A percentile compares a stretch with the other conserved stretches of the same genome.
Evolutionary conservation across 2,797 vertebrate genomes (phyloP).

Genomic region (Acipenser transmontanus): DNA sequence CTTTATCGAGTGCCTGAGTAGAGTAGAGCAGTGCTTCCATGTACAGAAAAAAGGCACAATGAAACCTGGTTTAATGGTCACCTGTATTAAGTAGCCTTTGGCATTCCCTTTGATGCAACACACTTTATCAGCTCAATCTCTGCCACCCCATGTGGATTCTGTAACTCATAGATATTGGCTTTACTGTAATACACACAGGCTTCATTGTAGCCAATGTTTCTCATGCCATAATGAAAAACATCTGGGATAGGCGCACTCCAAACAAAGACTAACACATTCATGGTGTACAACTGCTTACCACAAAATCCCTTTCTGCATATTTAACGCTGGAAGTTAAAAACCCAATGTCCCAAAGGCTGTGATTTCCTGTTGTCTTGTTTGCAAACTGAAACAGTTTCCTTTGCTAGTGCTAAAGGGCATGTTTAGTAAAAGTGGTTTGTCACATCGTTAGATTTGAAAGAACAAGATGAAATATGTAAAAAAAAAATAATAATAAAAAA

Average conservation of each 20-base stretch:
- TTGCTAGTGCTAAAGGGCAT: neutral
- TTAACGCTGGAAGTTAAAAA: conserved; percentile 19
- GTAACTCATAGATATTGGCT: conserved; percentile 34
- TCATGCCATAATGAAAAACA: conserved; percentile 30
- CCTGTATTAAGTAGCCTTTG: conserved; percentile 42
- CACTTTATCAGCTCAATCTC: conserved; percentile 29
- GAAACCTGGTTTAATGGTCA: conserved; percentile 52
- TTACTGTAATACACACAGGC: conserved; percentile 28
- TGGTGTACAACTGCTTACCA: conserved; percentile 24
- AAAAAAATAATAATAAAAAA: too few species aligned
- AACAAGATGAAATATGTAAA: conserved; percentile 1
- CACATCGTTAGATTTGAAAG: conserved; percentile 1
- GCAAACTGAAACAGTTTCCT: neutral
- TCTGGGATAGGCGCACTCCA: conserved; percentile 26
- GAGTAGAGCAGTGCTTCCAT: conserved; percentile 26
- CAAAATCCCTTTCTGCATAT: conserved; percentile 19
- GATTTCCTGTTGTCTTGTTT: conserved; percentile 10
- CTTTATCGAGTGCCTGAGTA: conserved; percentile 31
- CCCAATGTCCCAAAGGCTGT: conserved; percentile 9
- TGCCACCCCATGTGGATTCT: conserved; percentile 35
- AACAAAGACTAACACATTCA: conserved; percentile 32
- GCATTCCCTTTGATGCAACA: conserved; percentile 47
- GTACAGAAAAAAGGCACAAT: conserved; percentile 39
- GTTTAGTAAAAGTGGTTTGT: conserved; percentile 3
- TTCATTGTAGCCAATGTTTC: conserved; percentile 39